Base-by-base conservation (phyloP, 2,113 vertebrate species). In the Butorides virescens region DNA sequence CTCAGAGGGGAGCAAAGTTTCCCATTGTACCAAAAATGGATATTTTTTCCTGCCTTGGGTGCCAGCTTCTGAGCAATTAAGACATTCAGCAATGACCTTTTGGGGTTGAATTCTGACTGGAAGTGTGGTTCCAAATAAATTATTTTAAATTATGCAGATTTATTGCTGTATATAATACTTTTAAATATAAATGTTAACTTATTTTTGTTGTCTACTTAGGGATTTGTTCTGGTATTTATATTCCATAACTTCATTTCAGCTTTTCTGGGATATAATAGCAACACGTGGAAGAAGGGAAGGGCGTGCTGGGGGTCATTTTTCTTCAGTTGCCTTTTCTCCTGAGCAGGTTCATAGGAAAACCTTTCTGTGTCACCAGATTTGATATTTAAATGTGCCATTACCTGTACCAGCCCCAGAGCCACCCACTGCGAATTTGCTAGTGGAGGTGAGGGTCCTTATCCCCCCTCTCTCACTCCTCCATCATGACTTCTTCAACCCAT, bases 111-210 rank as follows among this genome's bases (percentile, higher is more conserved):
- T 30, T 11, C 34, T 65, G 76, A 90, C 77, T 91, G 49, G 77
- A 86, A 96, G 47, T 39, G 49, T 75, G 16, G 95, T 97, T 97
- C 95, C 95, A 96, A 97, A 97, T 93, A 89, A 89, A 87, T 58
- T 59, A 90, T 96, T 97, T 96, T 62, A 82, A 86, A 73, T 93
- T 95, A 67, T 94, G 80, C 94, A 95, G 96, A 91, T 93, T 85
- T 92, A 81, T 93, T 97, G 96, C 96, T 98, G 93, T 84, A 90
- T 95, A 78, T 85, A 93, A n/a, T 88, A 96, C 88, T 95, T 96
- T 93, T 70, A 61, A 42, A 25, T 42, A 32, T 94, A 86, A 94
- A 87, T 90, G 85, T 94, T 97, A 97, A 97, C 77, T 98, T 98
- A 97, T 97, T 98, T 97, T 88, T 94, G 32, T 92, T 91, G 34